Conservation (phyloP, 2,113 vertebrate genomes). For the Oryzias celebensis region DNA sequence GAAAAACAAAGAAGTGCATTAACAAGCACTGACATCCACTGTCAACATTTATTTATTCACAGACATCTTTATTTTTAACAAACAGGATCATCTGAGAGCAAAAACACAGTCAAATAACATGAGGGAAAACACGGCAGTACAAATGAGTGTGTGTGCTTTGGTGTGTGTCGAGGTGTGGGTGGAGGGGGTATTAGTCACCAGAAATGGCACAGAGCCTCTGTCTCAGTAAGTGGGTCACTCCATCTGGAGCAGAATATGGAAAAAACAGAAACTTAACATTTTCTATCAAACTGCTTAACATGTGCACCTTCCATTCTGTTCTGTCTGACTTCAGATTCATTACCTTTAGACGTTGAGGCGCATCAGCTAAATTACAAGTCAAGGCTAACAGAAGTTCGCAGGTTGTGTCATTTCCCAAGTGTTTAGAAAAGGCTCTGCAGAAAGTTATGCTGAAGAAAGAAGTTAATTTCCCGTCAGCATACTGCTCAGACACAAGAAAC, state of each 20-base stretch:
- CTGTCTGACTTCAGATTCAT: too few relatives aligned
- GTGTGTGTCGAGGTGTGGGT: constrained; percentile 25
- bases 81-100: constrained; percentile 52
- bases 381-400: too few relatives aligned
- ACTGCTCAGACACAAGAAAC: too few relatives aligned
- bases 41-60: constrained; percentile 54
- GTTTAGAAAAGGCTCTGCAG: too few relatives aligned
- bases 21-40: constrained; percentile 22
- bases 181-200: constrained; percentile 55
- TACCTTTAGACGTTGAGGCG: too few relatives aligned
- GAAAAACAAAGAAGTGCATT: constrained; percentile 31
- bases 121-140: constrained; percentile 5
- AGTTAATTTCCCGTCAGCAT: too few relatives aligned
- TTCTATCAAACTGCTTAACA: constrained; percentile 37
- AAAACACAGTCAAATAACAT: constrained; percentile 39
- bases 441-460: too few relatives aligned
- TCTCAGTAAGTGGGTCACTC: constrained; percentile 67
- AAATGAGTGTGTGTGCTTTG: constrained; percentile 1
- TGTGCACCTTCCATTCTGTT: constrained; percentile 11
- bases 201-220: constrained; percentile 59
- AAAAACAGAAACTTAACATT: constrained; percentile 52
- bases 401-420: too few relatives aligned
- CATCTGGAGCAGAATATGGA: constrained; percentile 69
- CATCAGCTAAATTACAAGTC: too few relatives aligned
- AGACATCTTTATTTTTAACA: constrained; percentile 61